These are phyloP conservation scores for Pluvialis apricaria DNA, from an alignment of 2,113 vertebrate genomes.

Conservation along the genomic window DNA sequence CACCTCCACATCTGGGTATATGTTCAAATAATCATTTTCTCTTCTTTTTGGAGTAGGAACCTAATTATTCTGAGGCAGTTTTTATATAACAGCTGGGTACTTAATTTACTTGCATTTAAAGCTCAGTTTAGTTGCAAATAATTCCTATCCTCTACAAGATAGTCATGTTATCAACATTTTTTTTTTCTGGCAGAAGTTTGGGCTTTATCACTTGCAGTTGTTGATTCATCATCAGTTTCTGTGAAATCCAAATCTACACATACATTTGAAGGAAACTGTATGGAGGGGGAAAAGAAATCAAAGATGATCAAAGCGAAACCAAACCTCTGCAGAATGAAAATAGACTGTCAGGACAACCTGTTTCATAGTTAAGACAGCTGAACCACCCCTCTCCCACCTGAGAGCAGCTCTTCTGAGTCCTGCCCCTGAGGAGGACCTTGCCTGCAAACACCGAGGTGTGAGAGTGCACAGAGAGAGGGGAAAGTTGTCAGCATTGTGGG, in stretches of 20 bases:
- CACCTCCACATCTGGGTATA: not conserved
- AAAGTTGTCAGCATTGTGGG: not conserved
- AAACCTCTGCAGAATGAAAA: not conserved
- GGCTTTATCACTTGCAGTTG: not conserved
- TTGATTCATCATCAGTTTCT: not conserved
- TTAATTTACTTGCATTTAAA: conserved; percentile 8
- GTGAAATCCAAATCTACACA: not conserved
- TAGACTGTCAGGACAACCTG: not conserved
- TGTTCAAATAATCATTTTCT: not conserved
- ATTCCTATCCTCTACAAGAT: not conserved
- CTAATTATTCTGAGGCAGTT: not conserved
- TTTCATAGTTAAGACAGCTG: not conserved
- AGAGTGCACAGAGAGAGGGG: not conserved
- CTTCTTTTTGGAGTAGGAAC: not conserved
- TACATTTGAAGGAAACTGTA: not conserved
- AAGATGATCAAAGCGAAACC: not conserved
- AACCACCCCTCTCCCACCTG: not conserved
- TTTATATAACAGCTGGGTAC: not conserved
- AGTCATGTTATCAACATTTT: not conserved
- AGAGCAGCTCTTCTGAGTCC: not conserved
- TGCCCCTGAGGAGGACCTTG: not conserved
- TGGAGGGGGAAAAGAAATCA: not conserved
- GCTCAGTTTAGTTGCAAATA: not conserved
- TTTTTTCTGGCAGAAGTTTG: not conserved
- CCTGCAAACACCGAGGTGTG: too few species aligned